Evolutionary conservation across 1,140 invertebrate genomes (phyloP).

Genomic region (Papilio aristodemus): DNA sequence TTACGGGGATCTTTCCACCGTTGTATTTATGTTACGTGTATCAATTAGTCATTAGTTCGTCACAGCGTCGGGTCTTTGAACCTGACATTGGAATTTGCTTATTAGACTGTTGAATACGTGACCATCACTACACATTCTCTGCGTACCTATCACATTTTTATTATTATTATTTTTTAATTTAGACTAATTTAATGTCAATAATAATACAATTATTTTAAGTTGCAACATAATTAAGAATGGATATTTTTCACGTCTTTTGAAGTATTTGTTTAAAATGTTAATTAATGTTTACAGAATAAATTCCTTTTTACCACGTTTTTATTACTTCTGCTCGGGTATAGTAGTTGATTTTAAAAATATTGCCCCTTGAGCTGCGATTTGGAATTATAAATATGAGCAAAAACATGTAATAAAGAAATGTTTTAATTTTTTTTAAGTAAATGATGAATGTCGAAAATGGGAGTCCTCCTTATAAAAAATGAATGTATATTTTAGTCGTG

Average conservation of each 20-base stretch:
- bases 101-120: conserved; percentile 38
- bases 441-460: too few relatives aligned
- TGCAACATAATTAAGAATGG: neutral
- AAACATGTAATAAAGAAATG: neutral
- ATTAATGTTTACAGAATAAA: neutral
- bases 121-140: conserved; percentile 36
- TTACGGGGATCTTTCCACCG: conserved; percentile 10
- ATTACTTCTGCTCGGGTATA: neutral
- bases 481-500: too few relatives aligned
- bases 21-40: conserved; percentile 27
- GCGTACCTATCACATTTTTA: neutral
- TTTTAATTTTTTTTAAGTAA: too few relatives aligned
- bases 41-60: conserved; percentile 35
- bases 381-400: too few relatives aligned
- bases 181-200: too few relatives aligned
- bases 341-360: too few relatives aligned
- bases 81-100: conserved; percentile 38
- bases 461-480: too few relatives aligned
- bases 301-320: neutral
- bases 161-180: neutral
- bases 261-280: neutral
- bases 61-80: conserved; percentile 38
- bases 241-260: neutral
- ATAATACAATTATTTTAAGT: neutral
- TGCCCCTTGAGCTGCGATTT: too few relatives aligned